Percentiles rank a stretch among this genome's conserved stretches.
Conservation (phyloP, 2,888 invertebrate genomes). For the Molanna angustata region DNA sequence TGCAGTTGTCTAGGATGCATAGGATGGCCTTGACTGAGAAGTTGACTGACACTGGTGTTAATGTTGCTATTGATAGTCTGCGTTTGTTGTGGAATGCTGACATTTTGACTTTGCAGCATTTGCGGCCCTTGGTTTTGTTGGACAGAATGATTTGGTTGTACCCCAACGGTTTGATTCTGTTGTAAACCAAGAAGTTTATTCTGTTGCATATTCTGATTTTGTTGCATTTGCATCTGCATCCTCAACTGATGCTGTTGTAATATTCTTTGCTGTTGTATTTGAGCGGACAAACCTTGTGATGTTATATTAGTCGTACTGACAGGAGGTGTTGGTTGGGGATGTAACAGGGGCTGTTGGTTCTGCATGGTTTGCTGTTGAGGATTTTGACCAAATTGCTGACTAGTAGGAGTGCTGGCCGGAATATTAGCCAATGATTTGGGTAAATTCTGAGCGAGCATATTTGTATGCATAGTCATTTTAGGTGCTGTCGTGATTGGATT, state of each 20-base stretch:
- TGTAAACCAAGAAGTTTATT: slow-evolving; percentile 32
- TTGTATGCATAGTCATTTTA: slow-evolving; percentile 36
- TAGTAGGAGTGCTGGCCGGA: slow-evolving; percentile 39
- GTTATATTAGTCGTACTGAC: slow-evolving; percentile 32
- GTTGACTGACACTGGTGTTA: slow-evolving; percentile 19
- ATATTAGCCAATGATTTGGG: slow-evolving; percentile 33
- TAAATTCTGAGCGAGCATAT: slow-evolving; percentile 35
- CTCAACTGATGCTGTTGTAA: slow-evolving; percentile 58
- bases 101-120: slow-evolving; percentile 7
- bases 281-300: slow-evolving; percentile 50
- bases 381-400: slow-evolving; percentile 33
- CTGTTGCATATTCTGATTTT: slow-evolving; percentile 43
- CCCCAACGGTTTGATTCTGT: slow-evolving; percentile 40
- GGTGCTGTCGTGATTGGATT: slow-evolving; percentile 40
- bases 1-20: slow-evolving; percentile 35
- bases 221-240: slow-evolving; percentile 51
- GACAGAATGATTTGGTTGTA: slow-evolving; percentile 34
- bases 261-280: slow-evolving; percentile 55
- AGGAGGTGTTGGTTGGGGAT: slow-evolving; percentile 13
- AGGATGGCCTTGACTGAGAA: slow-evolving; percentile 19
- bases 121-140: slow-evolving; percentile 37
- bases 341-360: slow-evolving; percentile 34
- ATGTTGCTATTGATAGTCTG: slow-evolving; percentile 4
- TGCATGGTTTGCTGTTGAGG: slow-evolving; percentile 40
- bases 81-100: slow-evolving; percentile 3